A percentile compares a stretch with the other conserved stretches of the same genome.
These are phyloP conservation scores for Knipowitschia caucasica DNA, from an alignment of 2,797 vertebrate species.

Conservation along the genomic window DNA sequence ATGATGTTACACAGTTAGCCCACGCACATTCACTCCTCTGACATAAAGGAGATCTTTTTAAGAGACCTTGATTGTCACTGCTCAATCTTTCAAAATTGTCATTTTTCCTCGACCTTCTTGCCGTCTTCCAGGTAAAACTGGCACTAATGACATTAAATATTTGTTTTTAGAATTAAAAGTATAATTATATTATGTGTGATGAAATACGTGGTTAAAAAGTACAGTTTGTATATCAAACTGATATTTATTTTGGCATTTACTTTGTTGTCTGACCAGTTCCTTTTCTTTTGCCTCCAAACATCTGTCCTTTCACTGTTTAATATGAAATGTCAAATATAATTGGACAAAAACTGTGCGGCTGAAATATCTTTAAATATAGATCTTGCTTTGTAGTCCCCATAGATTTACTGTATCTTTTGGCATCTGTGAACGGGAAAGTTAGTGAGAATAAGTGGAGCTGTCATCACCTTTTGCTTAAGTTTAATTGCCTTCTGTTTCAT, in stretches of 20 bases:
- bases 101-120: no score
- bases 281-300: constrained; percentile 13
- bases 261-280: constrained; percentile 4
- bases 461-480: background rate
- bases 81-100: no score
- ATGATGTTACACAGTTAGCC: no score
- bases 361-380: constrained; percentile 10
- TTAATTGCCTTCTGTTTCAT: background rate
- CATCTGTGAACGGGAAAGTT: background rate
- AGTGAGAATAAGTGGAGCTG: constrained; percentile 6
- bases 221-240: background rate
- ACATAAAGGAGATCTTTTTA: no score
- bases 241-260: background rate
- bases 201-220: constrained; percentile 1
- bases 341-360: background rate
- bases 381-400: constrained; percentile 2
- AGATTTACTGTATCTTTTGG: background rate
- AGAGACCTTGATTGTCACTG: no score
- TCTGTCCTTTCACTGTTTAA: constrained; percentile 15
- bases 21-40: no score
- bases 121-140: no score
- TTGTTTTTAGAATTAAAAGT: background rate
- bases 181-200: background rate
- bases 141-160: no score
- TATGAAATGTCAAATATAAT: constrained; percentile 5